These are phyloP conservation scores for Spatula clypeata DNA, from an alignment of 2,797 vertebrate genomes.

Conservation along the genomic window DNA sequence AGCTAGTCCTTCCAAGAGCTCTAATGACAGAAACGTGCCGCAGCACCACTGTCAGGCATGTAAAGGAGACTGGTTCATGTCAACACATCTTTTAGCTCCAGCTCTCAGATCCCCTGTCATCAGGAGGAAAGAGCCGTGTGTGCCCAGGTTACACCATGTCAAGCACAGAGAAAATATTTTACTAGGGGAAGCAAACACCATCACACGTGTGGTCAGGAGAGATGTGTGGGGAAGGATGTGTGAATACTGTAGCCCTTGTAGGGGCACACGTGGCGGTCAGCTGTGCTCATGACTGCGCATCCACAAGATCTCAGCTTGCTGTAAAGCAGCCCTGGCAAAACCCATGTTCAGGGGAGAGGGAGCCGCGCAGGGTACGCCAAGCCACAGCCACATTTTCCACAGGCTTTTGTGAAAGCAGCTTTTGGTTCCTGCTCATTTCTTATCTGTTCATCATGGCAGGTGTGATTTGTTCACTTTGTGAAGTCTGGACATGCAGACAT, in stretches of 20 bases:
- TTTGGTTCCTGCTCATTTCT: not conserved
- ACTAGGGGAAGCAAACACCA: not conserved
- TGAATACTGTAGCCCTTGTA: not conserved
- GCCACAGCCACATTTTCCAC: not conserved
- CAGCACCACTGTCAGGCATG: not conserved
- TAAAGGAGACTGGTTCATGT: not conserved
- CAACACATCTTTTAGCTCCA: not conserved
- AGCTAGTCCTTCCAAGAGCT: not conserved
- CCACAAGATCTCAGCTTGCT: not conserved
- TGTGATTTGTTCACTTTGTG: not conserved
- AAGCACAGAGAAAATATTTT: not conserved
- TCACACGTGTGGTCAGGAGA: not conserved
- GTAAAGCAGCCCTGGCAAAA: not conserved
- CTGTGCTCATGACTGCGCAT: not conserved
- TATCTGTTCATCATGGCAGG: not conserved
- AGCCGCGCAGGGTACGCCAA: not conserved
- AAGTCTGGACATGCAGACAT: not conserved
- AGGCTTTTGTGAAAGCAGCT: not conserved
- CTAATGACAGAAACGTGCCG: not conserved
- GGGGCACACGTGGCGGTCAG: not conserved
- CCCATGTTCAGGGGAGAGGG: accelerated
- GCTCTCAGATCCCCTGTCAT: not conserved
- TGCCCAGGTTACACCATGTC: not conserved
- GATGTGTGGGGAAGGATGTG: not conserved
- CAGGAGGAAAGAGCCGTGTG: not conserved